A percentile compares a stretch with the other conserved stretches of the same genome.
Conservation (phyloP, 2,797 vertebrate genomes). For the Chrysocyon brachyurus region DNA sequence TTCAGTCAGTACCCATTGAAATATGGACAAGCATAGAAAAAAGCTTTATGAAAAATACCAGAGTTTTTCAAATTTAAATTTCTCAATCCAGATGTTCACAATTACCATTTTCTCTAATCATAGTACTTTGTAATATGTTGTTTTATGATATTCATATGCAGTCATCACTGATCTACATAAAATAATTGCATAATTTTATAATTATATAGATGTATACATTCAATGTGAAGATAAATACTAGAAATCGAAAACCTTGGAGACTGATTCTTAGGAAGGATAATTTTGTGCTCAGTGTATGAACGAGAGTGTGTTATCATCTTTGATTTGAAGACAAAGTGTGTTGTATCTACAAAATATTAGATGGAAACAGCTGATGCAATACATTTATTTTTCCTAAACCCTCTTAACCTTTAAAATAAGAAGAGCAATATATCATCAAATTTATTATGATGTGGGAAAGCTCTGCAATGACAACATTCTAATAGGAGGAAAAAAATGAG, state of each 20-base stretch:
- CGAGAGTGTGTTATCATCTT: neutral
- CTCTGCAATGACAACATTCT: neutral
- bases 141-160: constrained; percentile 46
- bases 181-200: constrained; percentile 64
- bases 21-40: neutral
- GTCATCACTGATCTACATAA: constrained; percentile 15
- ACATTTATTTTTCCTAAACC: neutral
- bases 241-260: constrained; percentile 36
- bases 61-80: constrained; percentile 51
- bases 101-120: constrained; percentile 54
- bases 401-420: constrained; percentile 58
- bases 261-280: neutral
- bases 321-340: constrained; percentile 30
- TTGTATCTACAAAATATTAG: constrained; percentile 49
- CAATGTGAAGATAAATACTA: neutral
- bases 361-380: neutral
- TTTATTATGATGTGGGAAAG: constrained; percentile 11
- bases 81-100: constrained; percentile 62
- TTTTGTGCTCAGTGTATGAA: neutral
- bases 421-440: neutral
- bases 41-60: constrained; percentile 38
- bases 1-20: constrained; percentile 15
- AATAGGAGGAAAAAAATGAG: neutral
- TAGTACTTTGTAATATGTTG: constrained; percentile 29
- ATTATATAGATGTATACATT: constrained; percentile 28